Evolutionary conservation across 1,140 invertebrate species (phyloP).

Genomic region (Drosophila repleta): DNA sequence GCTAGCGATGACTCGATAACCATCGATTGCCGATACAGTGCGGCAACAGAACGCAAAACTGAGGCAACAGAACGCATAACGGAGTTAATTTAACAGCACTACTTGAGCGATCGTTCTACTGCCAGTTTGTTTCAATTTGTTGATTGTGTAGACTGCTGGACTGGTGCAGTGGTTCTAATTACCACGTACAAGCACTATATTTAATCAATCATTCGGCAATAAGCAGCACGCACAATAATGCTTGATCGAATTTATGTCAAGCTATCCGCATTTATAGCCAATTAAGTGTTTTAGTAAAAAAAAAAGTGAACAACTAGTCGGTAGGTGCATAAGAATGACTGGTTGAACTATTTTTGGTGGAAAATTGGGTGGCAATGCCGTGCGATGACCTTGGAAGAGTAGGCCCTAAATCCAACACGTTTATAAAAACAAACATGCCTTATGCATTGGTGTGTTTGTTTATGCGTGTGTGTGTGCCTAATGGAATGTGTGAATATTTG

Average conservation of each 20-base stretch:
- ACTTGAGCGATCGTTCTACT: constrained; percentile 26
- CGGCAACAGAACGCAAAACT: constrained; percentile 6
- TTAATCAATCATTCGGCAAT: constrained; percentile 24
- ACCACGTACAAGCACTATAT: constrained; percentile 12
- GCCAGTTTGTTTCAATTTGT: constrained; percentile 7
- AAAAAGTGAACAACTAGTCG: constrained; percentile 2
- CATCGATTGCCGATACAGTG: constrained; percentile 2
- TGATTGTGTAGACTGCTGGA: constrained; percentile 15
- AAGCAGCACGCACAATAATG: constrained; percentile 29
- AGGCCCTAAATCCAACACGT: constrained; percentile 44
- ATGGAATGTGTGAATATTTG: constrained; percentile 32
- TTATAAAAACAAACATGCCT: constrained; percentile 42
- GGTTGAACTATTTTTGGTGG: constrained; percentile 34
- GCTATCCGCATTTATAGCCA: constrained; percentile 2
- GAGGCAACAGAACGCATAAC: constrained; percentile 7
- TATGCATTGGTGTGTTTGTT: constrained; percentile 2
- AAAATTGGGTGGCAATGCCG: constrained; percentile 49
- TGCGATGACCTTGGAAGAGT: constrained; percentile 54
- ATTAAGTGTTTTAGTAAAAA: background rate
- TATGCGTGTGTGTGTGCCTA: constrained; percentile 9
- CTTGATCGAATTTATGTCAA: constrained; percentile 3
- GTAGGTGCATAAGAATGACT: constrained; percentile 29
- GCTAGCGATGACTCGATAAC: constrained; percentile 4
- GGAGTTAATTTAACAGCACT: constrained; percentile 2
- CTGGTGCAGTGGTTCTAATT: constrained; percentile 30